Percentiles rank a stretch among this genome's conserved stretches.
Conservation (phyloP, 2,888 invertebrate species). For the Aplocera efformata region DNA sequence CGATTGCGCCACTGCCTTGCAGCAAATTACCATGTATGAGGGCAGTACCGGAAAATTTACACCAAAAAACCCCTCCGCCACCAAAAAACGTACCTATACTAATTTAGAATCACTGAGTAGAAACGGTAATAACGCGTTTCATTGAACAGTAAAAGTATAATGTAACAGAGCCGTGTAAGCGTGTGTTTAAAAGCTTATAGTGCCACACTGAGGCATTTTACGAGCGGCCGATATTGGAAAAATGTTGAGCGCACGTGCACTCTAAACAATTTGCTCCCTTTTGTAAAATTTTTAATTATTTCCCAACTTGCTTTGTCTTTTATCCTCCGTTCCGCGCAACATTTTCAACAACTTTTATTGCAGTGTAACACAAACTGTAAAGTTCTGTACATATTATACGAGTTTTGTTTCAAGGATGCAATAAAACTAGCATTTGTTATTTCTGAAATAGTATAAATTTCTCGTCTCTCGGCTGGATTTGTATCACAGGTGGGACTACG, state of each 20-base stretch:
- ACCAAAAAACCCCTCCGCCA: no score
- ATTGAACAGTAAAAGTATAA: slow-evolving; percentile 4
- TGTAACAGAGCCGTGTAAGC: slow-evolving; percentile 23
- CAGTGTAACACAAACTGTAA: not conserved
- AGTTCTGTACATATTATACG: no score
- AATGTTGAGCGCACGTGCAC: slow-evolving; percentile 62
- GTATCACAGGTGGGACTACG: no score
- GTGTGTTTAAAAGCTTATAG: slow-evolving; percentile 44
- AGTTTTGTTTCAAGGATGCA: no score
- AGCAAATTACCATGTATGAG: no score
- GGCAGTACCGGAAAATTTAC: no score
- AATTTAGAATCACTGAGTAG: no score
- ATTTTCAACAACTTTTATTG: slow-evolving; percentile 21
- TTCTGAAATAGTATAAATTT: no score
- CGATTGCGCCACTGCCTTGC: no score
- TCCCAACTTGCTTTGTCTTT: slow-evolving; percentile 24
- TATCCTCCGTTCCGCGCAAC: slow-evolving; percentile 21
- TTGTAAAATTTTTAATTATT: slow-evolving; percentile 26
- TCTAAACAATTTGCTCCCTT: slow-evolving; percentile 40
- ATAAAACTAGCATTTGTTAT: no score
- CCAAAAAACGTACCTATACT: no score
- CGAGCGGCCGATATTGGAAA: slow-evolving; percentile 64
- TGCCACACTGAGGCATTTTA: slow-evolving; percentile 42
- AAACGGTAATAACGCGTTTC: not conserved
- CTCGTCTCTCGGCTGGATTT: no score